Percentiles rank a stretch among this genome's conserved stretches.
phyloP scores from a whole-genome alignment of 1,140 invertebrate genomes.

The Neelides sp. region DNA sequence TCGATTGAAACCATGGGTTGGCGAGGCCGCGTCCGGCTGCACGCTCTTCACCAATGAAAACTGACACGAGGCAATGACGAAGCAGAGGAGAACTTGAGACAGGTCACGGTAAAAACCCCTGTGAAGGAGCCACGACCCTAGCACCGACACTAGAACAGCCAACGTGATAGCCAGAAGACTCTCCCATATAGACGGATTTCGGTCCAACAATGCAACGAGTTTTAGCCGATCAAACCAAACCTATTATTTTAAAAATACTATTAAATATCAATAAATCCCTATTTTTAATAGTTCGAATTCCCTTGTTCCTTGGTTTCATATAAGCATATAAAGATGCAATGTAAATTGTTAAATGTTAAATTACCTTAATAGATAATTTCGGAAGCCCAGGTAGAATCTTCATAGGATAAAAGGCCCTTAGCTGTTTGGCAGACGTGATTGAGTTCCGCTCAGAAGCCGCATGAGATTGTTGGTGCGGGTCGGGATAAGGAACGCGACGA shows the following conservation, averaged over 20 bases:
- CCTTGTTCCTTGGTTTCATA: no score
- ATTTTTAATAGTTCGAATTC: no score
- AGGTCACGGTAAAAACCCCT: constrained; percentile 81
- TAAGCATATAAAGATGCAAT: no score
- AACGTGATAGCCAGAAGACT: constrained; percentile 70
- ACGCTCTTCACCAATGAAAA: constrained; percentile 97
- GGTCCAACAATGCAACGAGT: constrained; percentile 80
- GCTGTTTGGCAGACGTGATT: constrained; percentile 13
- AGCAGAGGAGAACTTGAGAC: constrained; percentile 86
- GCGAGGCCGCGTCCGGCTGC: constrained; percentile 94
- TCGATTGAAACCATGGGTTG: constrained; percentile 94
- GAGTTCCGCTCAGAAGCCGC: neutral
- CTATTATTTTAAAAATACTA: constrained; percentile 36
- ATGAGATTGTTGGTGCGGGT: constrained; percentile 12
- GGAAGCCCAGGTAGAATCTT: constrained; percentile 20
- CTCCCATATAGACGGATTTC: constrained; percentile 74
- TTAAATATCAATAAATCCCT: neutral
- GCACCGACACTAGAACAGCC: constrained; percentile 67
- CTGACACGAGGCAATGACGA: constrained; percentile 91
- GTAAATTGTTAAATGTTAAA: no score
- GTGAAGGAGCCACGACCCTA: constrained; percentile 72
- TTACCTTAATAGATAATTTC: constrained; percentile 18
- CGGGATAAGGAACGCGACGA: constrained; percentile 14
- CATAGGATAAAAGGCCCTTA: constrained; percentile 26
- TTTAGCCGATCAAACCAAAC: constrained; percentile 84